phyloP scores from a whole-genome alignment of 2,888 invertebrate species.

The Eupithecia inturbata region DNA sequence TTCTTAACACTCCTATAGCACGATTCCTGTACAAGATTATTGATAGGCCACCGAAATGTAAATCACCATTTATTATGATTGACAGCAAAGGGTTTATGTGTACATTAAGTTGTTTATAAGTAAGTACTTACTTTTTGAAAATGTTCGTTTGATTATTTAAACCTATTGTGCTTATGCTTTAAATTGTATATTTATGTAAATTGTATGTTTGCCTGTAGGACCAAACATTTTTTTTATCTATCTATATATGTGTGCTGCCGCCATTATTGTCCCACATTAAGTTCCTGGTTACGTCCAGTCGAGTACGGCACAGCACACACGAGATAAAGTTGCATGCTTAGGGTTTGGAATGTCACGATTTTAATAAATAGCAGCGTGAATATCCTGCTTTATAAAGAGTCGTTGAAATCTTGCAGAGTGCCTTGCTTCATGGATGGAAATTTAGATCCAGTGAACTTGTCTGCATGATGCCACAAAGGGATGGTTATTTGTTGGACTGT shows the following conservation, averaged over 20 bases:
- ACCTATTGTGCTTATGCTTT: no score
- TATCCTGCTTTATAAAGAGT: slow-evolving; percentile 20
- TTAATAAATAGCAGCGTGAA: slow-evolving; percentile 34
- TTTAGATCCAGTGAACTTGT: neutral
- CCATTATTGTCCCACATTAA: neutral
- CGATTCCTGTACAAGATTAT: neutral
- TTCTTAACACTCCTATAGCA: neutral
- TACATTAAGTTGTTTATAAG: no score
- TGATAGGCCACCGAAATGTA: neutral
- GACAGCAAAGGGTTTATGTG: no score
- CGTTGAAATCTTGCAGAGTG: neutral
- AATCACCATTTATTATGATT: neutral
- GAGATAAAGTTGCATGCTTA: slow-evolving; percentile 58
- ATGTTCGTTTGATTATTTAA: no score
- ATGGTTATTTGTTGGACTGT: slow-evolving; percentile 4
- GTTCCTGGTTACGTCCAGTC: slow-evolving; percentile 9
- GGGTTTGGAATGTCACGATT: slow-evolving; percentile 27
- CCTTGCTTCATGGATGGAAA: neutral
- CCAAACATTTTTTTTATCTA: no score
- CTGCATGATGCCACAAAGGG: neutral
- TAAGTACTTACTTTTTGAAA: no score
- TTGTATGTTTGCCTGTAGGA: no score
- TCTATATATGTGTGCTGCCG: neutral
- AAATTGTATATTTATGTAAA: no score
- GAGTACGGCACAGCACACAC: slow-evolving; percentile 45